These are phyloP conservation scores for Neoascia interrupta DNA, from an alignment of 2,888 invertebrate genomes.

Conservation along the genomic window DNA sequence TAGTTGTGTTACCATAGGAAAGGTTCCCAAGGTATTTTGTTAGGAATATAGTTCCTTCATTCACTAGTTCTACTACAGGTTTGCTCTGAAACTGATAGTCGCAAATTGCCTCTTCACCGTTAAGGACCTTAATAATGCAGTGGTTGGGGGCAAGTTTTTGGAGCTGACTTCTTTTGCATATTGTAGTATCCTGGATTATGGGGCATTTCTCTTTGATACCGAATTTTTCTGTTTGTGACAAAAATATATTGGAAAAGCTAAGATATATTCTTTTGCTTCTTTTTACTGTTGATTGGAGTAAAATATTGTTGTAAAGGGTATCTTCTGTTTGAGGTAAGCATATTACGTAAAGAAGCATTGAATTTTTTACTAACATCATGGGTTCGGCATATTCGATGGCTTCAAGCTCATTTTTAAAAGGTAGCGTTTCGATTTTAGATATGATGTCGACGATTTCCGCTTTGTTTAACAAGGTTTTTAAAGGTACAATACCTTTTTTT, in stretches of 20 bases:
- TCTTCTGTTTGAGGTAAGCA: conserved; percentile 55
- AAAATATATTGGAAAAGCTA: conserved; percentile 19
- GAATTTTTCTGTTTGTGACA: conserved; percentile 41
- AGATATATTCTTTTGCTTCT: no score
- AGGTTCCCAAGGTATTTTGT: conserved; percentile 3
- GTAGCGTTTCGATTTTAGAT: no score
- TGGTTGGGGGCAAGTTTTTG: neutral
- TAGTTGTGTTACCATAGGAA: neutral
- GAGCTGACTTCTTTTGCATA: neutral
- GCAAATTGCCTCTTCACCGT: conserved; percentile 35
- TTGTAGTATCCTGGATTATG: neutral
- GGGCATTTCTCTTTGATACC: conserved; percentile 12
- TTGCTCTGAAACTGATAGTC: conserved; percentile 42
- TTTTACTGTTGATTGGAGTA: conserved; percentile 46
- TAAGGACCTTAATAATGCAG: conserved; percentile 31
- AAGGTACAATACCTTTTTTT: conserved; percentile 58
- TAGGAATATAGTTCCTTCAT: neutral
- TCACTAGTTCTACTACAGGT: conserved; percentile 22
- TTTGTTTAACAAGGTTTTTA: conserved; percentile 57
- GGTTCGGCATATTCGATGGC: conserved; percentile 65
- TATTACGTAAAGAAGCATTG: no score
- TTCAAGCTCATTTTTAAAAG: no score
- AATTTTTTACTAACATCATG: no score
- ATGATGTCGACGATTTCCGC: conserved; percentile 55
- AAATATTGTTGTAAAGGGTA: conserved; percentile 46